Base-by-base conservation (phyloP, 2,888 invertebrate species). In the Callosobruchus maculatus region DNA sequence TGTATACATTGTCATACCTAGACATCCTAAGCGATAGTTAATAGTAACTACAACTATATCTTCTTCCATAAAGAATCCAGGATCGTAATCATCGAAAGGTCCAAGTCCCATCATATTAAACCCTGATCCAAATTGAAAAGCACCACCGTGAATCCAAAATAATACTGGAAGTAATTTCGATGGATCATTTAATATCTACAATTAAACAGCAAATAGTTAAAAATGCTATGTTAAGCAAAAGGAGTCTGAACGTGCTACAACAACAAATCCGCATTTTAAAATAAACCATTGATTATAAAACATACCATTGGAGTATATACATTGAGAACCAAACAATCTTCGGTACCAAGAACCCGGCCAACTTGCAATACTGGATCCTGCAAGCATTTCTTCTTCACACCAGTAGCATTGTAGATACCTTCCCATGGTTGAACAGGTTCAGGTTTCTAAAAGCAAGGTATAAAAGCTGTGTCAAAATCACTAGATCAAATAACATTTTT, bases 11-110 rank as follows among this genome's bases (percentile, higher is more conserved):
- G n/a, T 49, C 49, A 49, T 49, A 49, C 49, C 49, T 49, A 49
- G 18, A 49, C 9, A 20, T 21, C 78, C 78, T 66, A 77, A 70
- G 0, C 78, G 74, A 22, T 78, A 78, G 20, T 78, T 75, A n/a
- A 77, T 67, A 0, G 68, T 18, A 9, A 75, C 78, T 4, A 78
- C 75, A 21, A 77, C 70, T 2, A 78, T 22, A 7, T 31, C 70
- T 74, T 78, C 74, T 0, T 78, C 76, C 22, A 78, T 67, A 5
- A 78, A 72, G 71, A 75, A 71, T 21, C 76, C 78, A 4, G 78
- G 78, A 20, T 26, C 71, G 9, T 26, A 9, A 0, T 18, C 0
- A 67, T 1, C 7, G 18, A 74, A 74, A 9, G 72, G 71, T 2
- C 73, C 74, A 67, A 70, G 70, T 49, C 75, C 76, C 2, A 13